A percentile compares a stretch with the other conserved stretches of the same genome.
Conservation (phyloP, 2,113 vertebrate species). For the Tonatia bakeri region DNA sequence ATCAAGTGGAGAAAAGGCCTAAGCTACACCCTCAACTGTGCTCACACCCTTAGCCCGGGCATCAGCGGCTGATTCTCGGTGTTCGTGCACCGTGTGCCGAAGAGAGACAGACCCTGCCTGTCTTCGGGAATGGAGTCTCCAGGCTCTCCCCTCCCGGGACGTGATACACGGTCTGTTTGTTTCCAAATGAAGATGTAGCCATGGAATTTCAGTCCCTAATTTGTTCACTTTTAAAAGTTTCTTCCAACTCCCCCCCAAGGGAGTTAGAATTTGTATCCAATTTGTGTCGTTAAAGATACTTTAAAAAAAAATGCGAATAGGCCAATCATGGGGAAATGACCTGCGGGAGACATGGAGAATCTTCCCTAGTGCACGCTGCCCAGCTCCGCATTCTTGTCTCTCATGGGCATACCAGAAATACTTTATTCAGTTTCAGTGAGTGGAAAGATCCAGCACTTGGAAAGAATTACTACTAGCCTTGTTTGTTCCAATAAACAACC, state of each 20-base stretch:
- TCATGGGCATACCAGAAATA: slow-evolving; percentile 47
- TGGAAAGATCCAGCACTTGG: slow-evolving; percentile 58
- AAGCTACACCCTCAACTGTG: too few species aligned
- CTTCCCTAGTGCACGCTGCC: background rate
- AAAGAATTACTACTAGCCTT: slow-evolving; percentile 41
- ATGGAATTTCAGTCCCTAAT: slow-evolving; percentile 27
- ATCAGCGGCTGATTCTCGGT: background rate
- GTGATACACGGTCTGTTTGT: background rate
- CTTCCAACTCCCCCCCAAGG: background rate
- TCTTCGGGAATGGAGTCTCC: background rate
- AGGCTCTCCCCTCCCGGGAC: background rate
- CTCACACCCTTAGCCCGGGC: background rate
- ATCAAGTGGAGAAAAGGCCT: background rate
- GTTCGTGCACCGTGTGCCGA: too few species aligned
- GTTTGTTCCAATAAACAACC: slow-evolving; percentile 69
- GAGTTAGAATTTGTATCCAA: slow-evolving; percentile 36
- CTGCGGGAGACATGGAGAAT: background rate
- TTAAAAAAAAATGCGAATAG: background rate
- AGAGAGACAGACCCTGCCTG: too few species aligned
- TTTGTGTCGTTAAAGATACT: background rate
- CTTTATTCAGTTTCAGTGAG: slow-evolving; percentile 44
- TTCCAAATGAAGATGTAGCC: slow-evolving; percentile 13
- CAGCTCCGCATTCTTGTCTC: background rate
- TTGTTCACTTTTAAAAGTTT: background rate
- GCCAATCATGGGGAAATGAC: background rate